These are phyloP conservation scores for Meleagris gallopavo DNA, from an alignment of 2,113 vertebrate genomes.

Conservation along the genomic window DNA sequence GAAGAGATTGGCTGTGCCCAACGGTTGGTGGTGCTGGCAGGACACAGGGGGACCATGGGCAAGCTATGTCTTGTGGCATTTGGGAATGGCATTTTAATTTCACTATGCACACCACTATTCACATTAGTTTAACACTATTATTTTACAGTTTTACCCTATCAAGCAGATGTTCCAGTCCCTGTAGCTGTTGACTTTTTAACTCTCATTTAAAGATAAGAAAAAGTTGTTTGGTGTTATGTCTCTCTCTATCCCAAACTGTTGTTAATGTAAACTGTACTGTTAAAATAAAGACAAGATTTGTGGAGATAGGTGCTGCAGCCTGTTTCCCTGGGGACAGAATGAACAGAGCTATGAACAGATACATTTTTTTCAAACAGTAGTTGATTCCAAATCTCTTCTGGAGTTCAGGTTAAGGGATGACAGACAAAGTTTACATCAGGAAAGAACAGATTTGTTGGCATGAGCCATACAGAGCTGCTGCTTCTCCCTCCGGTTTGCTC, in stretches of 20 bases:
- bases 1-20: background rate
- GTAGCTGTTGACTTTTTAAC: background rate
- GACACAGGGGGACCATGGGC: background rate
- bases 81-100: background rate
- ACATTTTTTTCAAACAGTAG: background rate
- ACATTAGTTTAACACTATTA: too few relatives aligned
- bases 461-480: background rate
- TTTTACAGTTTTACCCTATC: background rate
- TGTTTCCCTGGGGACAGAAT: background rate
- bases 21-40: fast-evolving
- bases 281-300: background rate
- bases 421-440: background rate
- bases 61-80: background rate
- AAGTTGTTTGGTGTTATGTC: fast-evolving
- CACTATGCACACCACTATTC: background rate
- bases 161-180: background rate
- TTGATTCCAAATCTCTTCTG: background rate
- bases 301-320: background rate
- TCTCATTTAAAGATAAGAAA: background rate
- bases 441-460: background rate
- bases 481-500: background rate
- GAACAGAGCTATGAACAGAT: background rate
- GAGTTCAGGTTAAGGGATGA: background rate
- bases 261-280: background rate
- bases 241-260: background rate